A percentile compares a stretch with the other conserved stretches of the same genome.
Conservation (phyloP, 2,113 vertebrate genomes). For the Etheostoma spectabile region DNA sequence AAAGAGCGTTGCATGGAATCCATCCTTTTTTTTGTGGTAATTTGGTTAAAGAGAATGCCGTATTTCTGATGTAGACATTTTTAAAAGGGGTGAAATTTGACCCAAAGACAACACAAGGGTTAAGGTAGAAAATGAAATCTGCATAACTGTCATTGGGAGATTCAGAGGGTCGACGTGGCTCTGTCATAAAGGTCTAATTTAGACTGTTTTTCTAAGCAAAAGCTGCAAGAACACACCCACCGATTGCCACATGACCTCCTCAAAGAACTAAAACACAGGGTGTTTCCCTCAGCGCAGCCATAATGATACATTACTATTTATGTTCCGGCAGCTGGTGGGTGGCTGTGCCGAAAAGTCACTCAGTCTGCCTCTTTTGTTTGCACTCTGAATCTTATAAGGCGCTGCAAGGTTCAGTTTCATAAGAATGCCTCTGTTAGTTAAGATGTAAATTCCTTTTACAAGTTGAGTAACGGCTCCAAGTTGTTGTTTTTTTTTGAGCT, state of each 20-base stretch:
- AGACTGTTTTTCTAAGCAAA: constrained; percentile 79
- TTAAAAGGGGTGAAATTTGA: too few relatives aligned
- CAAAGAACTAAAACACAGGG: constrained; percentile 85
- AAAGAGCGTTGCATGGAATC: too few relatives aligned
- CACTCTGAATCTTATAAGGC: constrained; percentile 72
- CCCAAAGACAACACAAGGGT: too few relatives aligned
- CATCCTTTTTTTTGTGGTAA: too few relatives aligned
- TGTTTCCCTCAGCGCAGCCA: constrained; percentile 81
- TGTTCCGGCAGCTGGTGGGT: constrained; percentile 83
- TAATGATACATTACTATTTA: constrained; percentile 88
- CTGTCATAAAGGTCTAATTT: constrained; percentile 82
- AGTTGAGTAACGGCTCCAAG: constrained; percentile 48
- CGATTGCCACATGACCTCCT: constrained; percentile 82
- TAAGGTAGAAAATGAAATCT: constrained; percentile 50
- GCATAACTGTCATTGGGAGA: constrained; percentile 44
- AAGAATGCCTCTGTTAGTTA: constrained; percentile 60
- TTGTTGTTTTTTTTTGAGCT: constrained; percentile 9
- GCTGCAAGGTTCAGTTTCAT: constrained; percentile 65
- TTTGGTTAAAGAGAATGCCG: too few relatives aligned
- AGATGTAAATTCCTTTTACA: constrained; percentile 68
- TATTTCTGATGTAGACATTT: too few relatives aligned
- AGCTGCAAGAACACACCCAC: constrained; percentile 80
- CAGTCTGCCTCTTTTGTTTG: constrained; percentile 79
- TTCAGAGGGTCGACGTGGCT: constrained; percentile 60
- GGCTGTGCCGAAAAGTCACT: constrained; percentile 77